A percentile compares a stretch with the other conserved stretches of the same genome.
Conservation (phyloP, 2,113 vertebrate genomes). For the Tetraodon nigroviridis region DNA sequence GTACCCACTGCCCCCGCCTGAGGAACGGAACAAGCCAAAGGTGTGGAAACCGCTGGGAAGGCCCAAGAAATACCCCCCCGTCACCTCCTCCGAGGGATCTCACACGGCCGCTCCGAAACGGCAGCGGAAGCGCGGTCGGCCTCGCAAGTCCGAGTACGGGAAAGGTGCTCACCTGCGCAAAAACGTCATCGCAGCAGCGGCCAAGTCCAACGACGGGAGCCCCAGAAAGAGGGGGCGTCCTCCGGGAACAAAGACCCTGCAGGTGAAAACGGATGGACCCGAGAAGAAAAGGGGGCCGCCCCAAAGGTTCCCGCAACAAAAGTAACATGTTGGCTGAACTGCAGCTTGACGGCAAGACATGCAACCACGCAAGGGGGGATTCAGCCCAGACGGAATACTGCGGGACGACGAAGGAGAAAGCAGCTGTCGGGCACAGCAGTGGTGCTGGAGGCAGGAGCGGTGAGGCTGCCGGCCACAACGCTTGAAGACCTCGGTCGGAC, state of each 20-base stretch:
- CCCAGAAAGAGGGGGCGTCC: constrained; percentile 57
- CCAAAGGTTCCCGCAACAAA: constrained; percentile 50
- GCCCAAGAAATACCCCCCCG: constrained; percentile 64
- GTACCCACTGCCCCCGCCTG: constrained; percentile 37
- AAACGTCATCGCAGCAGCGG: not conserved
- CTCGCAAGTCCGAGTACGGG: constrained; percentile 55
- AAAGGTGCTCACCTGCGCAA: constrained; percentile 60
- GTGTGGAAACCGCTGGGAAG: constrained; percentile 71
- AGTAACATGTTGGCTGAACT: constrained; percentile 15
- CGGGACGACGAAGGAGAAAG: constrained; percentile 17
- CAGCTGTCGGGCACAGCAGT: not conserved
- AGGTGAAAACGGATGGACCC: not conserved
- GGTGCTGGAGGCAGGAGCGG: constrained; percentile 13
- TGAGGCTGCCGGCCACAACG: constrained; percentile 30
- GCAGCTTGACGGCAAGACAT: not conserved
- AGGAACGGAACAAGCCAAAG: constrained; percentile 55
- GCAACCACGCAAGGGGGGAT: constrained; percentile 9
- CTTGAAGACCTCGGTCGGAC: constrained; percentile 37
- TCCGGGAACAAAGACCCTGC: not conserved
- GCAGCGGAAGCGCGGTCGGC: constrained; percentile 58
- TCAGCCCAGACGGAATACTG: not conserved
- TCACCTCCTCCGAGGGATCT: constrained; percentile 33
- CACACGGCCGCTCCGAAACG: not conserved
- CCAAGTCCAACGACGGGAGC: not conserved
- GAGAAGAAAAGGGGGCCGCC: constrained; percentile 48